Evolutionary conservation across 2,797 vertebrate species (phyloP).

Genomic region (Notamacropus eugenii): DNA sequence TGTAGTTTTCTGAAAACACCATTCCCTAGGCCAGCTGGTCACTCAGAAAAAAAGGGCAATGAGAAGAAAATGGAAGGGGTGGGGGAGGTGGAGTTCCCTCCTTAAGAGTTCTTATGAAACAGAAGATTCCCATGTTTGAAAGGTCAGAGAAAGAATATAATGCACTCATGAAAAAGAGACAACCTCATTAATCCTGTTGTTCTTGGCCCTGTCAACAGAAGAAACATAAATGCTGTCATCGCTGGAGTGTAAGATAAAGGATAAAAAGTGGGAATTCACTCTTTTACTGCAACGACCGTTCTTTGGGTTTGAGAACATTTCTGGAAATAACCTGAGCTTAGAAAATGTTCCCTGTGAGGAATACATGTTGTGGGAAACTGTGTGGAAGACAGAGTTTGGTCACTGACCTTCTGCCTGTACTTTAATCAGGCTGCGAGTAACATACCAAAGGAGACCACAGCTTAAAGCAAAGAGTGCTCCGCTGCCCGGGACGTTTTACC

Average conservation of each 20-base stretch:
- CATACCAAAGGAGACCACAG: constrained; percentile 66
- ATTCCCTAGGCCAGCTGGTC: background rate
- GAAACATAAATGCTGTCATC: constrained; percentile 86
- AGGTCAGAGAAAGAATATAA: constrained; percentile 84
- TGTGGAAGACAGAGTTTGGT: constrained; percentile 85
- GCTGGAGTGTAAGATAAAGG: constrained; percentile 83
- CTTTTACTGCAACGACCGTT: constrained; percentile 84
- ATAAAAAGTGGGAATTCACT: constrained; percentile 85
- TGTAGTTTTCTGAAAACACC: background rate
- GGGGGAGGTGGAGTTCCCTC: constrained; percentile 57
- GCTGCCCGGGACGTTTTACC: constrained; percentile 79
- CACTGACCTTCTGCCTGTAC: constrained; percentile 84
- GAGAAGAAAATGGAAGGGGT: background rate
- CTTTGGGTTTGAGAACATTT: constrained; percentile 86
- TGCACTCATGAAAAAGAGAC: constrained; percentile 83
- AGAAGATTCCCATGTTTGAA: constrained; percentile 83
- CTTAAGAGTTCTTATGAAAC: constrained; percentile 76
- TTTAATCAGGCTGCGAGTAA: constrained; percentile 82
- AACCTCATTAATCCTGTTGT: constrained; percentile 84
- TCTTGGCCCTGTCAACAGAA: constrained; percentile 84
- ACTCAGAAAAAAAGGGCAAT: background rate
- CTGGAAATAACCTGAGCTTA: constrained; percentile 88
- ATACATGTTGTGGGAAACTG: constrained; percentile 85
- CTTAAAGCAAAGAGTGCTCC: constrained; percentile 67
- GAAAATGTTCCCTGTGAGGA: constrained; percentile 84